A percentile compares a stretch with the other conserved stretches of the same genome.
Evolutionary conservation across 2,113 vertebrate species (phyloP).

Genomic region (Perca schrenkii): DNA sequence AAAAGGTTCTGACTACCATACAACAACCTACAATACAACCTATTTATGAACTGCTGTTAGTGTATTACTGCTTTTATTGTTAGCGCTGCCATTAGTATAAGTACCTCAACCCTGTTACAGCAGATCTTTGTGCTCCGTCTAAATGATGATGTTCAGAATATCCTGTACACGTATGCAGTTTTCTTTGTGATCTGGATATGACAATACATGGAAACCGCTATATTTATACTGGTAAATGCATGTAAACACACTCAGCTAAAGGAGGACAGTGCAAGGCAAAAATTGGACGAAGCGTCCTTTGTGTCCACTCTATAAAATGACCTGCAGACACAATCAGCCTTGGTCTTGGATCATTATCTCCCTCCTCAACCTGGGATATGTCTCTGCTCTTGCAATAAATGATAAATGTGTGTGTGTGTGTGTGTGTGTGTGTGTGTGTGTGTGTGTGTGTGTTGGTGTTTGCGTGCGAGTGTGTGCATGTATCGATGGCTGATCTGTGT

Average conservation of each 20-base stretch:
- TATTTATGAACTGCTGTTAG: not conserved
- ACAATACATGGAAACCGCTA: conserved; percentile 31
- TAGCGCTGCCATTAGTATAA: not conserved
- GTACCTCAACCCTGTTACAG: conserved; percentile 4
- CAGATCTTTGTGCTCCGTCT: conserved; percentile 14
- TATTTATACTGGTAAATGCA: not conserved
- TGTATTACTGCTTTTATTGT: conserved; percentile 18
- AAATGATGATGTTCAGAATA: conserved; percentile 38
- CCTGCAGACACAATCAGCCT: conserved; percentile 32
- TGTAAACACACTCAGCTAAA: conserved; percentile 24
- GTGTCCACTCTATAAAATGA: conserved; percentile 11
- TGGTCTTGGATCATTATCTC: conserved; percentile 36
- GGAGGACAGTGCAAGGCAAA: not conserved
- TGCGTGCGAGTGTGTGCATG: conserved; percentile 7
- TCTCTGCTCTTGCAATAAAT: conserved; percentile 53
- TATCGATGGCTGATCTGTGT: conserved; percentile 56
- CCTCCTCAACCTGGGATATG: conserved; percentile 28
- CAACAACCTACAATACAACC: not conserved
- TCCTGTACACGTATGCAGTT: conserved; percentile 9
- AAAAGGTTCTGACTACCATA: not conserved
- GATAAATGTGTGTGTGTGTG: conserved; percentile 47
- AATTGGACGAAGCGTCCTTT: not conserved
- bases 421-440: conserved; percentile 10
- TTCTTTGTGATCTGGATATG: conserved; percentile 9
- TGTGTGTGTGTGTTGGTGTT: not conserved